Percentiles rank a stretch among this genome's conserved stretches.
Conservation (phyloP, 2,113 vertebrate genomes). For the Tachuris rubrigastra region DNA sequence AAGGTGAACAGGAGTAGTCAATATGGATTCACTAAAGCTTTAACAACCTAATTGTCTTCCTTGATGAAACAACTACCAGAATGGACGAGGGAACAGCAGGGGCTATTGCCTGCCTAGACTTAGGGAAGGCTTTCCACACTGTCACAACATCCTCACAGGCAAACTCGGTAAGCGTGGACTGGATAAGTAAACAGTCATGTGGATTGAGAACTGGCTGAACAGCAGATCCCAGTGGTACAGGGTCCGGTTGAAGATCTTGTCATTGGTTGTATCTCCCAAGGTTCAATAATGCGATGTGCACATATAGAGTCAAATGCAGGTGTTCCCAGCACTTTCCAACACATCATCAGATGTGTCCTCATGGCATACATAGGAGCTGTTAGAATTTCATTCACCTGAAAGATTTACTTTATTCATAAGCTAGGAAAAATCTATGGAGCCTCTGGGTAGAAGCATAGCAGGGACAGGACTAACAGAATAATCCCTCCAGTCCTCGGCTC, state of each 20-base stretch:
- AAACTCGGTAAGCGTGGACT: neutral
- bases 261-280: neutral
- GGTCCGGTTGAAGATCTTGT: neutral
- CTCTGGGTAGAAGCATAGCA: neutral
- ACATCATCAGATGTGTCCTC: neutral
- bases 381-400: neutral
- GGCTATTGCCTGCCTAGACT: neutral
- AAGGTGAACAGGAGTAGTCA: neutral
- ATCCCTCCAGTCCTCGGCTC: neutral
- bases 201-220: neutral
- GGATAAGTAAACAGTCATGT: neutral
- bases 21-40: neutral
- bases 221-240: neutral
- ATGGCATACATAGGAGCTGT: neutral
- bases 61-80: accelerated
- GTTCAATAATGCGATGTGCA: neutral
- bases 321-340: neutral
- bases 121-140: neutral
- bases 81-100: neutral
- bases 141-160: neutral
- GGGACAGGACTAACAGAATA: neutral
- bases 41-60: neutral
- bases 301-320: neutral
- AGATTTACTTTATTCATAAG: neutral
- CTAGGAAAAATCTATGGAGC: neutral